Evolutionary conservation across 2,797 vertebrate genomes (phyloP), one percentile per base, ranked within the genome.

Genomic region (Sebastes hubbsi): DNA sequence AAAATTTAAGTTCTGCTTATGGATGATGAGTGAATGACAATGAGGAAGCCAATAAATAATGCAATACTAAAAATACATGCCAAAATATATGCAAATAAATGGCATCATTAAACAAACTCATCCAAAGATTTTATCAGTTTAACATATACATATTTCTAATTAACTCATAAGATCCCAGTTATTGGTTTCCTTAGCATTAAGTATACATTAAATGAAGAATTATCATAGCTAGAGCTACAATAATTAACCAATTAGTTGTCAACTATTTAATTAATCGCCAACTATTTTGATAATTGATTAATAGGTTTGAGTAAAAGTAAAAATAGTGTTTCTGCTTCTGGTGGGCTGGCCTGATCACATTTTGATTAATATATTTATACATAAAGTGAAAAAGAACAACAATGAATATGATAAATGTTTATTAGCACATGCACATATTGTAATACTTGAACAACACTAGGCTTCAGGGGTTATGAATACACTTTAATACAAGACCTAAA

Each of bases 401-500:
- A 52, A 30, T 69, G 32, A 81, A 70, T 62, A 58, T 68, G 77
- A 60, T 29, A 9, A 29, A 62, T 61, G 8, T 58, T 62, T 64
- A 65, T 81, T 55, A 67, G 38, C 69, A 62, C 58, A 63, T 52
- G n/a, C 54, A 66, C 59, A 62, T 14, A 52, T 30, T 66, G 65
- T 69, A 69, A 58, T 34, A 49, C 20, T 25, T 60, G 3, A 76
- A 64, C 25, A 71, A 67, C 58, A 65, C 3, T 8, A 29, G 25
- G 69, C 72, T 82, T 29, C 25, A 29, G 60, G 72, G 54, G 16
- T 73, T 75, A 74, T 78, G 32, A 71, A 75, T 81, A 27, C 8
- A 49, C 42, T 80, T 84, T 65, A 55, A 54, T 73, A 56, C 69
- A 83, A 59, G 13, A 77, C 79, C 65, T 61, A 42, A 86, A 85